A percentile compares a stretch with the other conserved stretches of the same genome.
These are phyloP conservation scores for Protobothrops flavoviridis DNA, from an alignment of 2,113 vertebrate genomes.

Conservation along the genomic window DNA sequence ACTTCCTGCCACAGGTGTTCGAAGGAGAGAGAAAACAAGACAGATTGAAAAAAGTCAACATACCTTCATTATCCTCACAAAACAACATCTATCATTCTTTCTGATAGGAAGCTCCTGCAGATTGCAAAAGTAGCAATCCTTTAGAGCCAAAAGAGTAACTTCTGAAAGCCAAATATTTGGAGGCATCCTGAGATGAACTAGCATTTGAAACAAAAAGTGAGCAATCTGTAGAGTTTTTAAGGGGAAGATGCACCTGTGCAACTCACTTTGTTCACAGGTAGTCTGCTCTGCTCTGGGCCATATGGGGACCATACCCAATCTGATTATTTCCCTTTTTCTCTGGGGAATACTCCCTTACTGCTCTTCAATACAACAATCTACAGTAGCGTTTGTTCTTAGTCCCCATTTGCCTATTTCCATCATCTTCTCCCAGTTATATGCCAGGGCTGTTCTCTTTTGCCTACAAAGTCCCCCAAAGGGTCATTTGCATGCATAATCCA, in stretches of 20 bases:
- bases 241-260: neutral
- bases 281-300: neutral
- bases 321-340: neutral
- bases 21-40: neutral
- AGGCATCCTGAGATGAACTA: neutral
- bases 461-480: neutral
- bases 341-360: neutral
- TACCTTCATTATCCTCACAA: neutral
- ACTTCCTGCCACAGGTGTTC: slow-evolving; percentile 76
- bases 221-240: neutral
- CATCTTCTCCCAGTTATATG: neutral
- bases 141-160: neutral
- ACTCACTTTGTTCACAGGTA: neutral
- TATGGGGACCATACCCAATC: no score
- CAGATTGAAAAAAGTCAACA: neutral
- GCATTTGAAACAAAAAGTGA: neutral
- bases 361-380: neutral
- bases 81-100: neutral
- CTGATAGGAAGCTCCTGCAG: neutral
- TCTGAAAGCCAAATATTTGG: neutral
- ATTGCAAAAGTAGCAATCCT: neutral
- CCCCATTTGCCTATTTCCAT: neutral
- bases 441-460: neutral
- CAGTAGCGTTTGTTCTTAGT: neutral
- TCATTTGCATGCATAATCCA: neutral